phyloP scores from a whole-genome alignment of 2,113 vertebrate genomes.

The Aphyosemion australe region DNA sequence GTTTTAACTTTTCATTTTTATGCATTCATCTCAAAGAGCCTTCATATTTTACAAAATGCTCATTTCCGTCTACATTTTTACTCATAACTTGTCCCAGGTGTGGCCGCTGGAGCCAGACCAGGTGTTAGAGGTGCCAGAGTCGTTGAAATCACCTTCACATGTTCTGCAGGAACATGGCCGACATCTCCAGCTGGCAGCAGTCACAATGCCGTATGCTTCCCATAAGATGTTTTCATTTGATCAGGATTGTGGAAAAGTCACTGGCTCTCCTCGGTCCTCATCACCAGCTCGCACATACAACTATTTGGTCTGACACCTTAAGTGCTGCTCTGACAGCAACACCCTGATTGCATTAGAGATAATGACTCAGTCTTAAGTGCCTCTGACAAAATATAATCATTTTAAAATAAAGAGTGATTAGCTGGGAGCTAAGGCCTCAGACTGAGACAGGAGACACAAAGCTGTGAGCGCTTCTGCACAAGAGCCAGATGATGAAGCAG shows the following conservation, averaged over 20 bases:
- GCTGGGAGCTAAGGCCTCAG: not conserved
- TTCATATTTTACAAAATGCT: slow-evolving; percentile 17
- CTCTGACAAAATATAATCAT: not conserved
- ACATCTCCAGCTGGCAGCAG: not conserved
- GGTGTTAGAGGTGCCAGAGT: not conserved
- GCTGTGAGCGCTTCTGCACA: slow-evolving; percentile 9
- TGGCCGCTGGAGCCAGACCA: not conserved
- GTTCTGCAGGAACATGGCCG: not conserved
- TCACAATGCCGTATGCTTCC: not conserved
- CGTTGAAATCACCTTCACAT: not conserved
- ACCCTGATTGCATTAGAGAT: slow-evolving; percentile 16
- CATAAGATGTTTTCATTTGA: slow-evolving; percentile 26
- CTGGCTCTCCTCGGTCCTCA: not conserved
- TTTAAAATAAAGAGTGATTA: not conserved
- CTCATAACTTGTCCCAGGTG: not conserved
- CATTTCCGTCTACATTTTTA: slow-evolving; percentile 1
- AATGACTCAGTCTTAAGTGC: not conserved
- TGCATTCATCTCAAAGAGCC: slow-evolving; percentile 14
- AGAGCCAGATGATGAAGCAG: slow-evolving; percentile 4
- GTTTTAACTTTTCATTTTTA: slow-evolving; percentile 20
- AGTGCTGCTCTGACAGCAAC: slow-evolving; percentile 2
- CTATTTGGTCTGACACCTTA: slow-evolving; percentile 47
- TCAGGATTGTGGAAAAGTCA: slow-evolving; percentile 19
- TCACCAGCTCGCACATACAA: slow-evolving; percentile 6
- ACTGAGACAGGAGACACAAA: slow-evolving; percentile 25